Evolutionary conservation across 2,888 invertebrate species (phyloP).

Genomic region (Oasisia sp.): DNA sequence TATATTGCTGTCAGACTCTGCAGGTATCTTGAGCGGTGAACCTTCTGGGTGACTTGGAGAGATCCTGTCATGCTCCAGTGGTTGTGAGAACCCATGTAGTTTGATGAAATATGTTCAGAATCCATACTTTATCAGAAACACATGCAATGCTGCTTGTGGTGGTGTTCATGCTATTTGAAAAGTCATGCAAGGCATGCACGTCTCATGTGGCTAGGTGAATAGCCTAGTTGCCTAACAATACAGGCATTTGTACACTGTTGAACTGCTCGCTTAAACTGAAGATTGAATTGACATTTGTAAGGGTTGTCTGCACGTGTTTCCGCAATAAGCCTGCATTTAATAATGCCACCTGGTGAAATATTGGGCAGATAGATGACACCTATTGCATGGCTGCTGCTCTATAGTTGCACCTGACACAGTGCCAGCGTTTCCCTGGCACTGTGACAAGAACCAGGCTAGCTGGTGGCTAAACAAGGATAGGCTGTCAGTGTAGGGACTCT

Average conservation of each 20-base stretch:
- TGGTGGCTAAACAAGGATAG: conserved; percentile 3
- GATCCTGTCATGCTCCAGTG: too few species aligned
- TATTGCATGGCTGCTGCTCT: not conserved
- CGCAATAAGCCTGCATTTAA: not conserved
- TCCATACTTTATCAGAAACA: not conserved
- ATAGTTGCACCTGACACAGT: not conserved
- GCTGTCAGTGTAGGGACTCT: not conserved
- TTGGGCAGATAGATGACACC: not conserved
- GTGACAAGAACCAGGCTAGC: not conserved
- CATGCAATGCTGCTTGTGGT: not conserved
- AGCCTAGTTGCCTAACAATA: not conserved
- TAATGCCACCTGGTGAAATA: not conserved
- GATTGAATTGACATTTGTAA: not conserved
- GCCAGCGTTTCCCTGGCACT: not conserved
- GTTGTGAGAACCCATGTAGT: too few species aligned
- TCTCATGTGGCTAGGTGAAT: not conserved
- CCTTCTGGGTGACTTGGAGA: too few species aligned
- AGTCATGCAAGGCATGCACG: not conserved
- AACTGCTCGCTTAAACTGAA: not conserved
- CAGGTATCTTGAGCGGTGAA: not conserved
- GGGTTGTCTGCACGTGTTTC: not conserved
- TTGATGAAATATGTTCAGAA: not conserved
- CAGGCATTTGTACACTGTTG: not conserved
- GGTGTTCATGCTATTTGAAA: not conserved
- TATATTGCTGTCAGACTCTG: too few species aligned